Evolutionary conservation across 2,888 invertebrate genomes (phyloP).

Genomic region (Coleophora flavipennella): DNA sequence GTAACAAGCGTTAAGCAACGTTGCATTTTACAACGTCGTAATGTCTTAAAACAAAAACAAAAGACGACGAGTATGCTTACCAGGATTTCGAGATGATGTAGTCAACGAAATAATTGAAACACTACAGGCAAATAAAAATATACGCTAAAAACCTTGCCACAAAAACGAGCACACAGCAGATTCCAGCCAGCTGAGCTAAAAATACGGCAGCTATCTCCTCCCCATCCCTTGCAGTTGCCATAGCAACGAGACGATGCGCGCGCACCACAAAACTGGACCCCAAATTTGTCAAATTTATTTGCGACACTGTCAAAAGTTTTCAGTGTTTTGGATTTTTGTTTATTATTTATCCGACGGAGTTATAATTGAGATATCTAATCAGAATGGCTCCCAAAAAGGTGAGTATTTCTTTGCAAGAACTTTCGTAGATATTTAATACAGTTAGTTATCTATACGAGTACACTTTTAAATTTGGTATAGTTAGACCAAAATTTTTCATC

Average conservation of each 20-base stretch:
- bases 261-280: conserved; percentile 31
- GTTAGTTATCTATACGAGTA: too few species aligned
- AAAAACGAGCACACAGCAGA: background rate
- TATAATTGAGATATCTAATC: conserved; percentile 2
- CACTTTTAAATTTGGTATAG: too few species aligned
- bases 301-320: conserved; percentile 35
- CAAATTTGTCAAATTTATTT: conserved; percentile 14
- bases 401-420: conserved; percentile 16
- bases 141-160: too few species aligned
- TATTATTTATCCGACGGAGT: conserved; percentile 1
- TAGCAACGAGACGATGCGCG: conserved; percentile 50
- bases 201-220: conserved; percentile 11
- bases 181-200: conserved; percentile 1
- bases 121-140: too few species aligned
- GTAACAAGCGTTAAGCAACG: too few species aligned
- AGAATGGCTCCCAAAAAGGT: conserved; percentile 63
- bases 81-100: too few species aligned
- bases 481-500: too few species aligned
- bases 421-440: too few species aligned
- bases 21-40: too few species aligned
- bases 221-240: conserved; percentile 31
- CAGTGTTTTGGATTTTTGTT: background rate
- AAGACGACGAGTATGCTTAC: too few species aligned
- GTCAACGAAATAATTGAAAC: too few species aligned
- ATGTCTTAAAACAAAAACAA: too few species aligned